A percentile compares a stretch with the other conserved stretches of the same genome.
These are phyloP conservation scores for Pterocles burchelli DNA, from an alignment of 2,113 vertebrate genomes.

Conservation along the genomic window DNA sequence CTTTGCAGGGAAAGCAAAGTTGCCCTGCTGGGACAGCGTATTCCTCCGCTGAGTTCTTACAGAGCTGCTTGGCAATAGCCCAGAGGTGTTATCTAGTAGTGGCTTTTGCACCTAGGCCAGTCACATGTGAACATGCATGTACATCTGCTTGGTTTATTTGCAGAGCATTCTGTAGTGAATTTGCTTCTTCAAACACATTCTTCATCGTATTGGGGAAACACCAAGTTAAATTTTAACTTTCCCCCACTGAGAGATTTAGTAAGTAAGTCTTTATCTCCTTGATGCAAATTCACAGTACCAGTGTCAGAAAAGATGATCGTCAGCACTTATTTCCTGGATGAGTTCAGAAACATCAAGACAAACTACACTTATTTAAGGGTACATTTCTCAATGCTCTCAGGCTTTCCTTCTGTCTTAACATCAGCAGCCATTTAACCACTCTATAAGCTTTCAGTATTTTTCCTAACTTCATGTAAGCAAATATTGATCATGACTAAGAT, in stretches of 20 bases:
- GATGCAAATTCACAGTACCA: background rate
- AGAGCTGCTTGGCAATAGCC: background rate
- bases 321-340: slow-evolving; percentile 56
- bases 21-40: background rate
- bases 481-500: slow-evolving; percentile 71
- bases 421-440: slow-evolving; percentile 48
- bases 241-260: background rate
- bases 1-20: background rate
- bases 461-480: slow-evolving; percentile 65
- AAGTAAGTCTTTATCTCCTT: background rate
- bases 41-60: background rate
- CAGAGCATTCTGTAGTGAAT: background rate
- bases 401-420: slow-evolving; percentile 28
- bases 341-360: slow-evolving; percentile 56
- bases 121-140: background rate
- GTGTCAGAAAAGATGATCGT: slow-evolving; percentile 52
- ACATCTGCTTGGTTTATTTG: background rate
- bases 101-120: background rate
- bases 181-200: background rate
- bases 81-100: background rate
- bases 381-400: slow-evolving; percentile 39
- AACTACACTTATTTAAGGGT: slow-evolving; percentile 48
- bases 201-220: background rate
- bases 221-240: slow-evolving; percentile 9
- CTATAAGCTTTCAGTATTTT: slow-evolving; percentile 64